Evolutionary conservation across 2,113 vertebrate species (phyloP).

Genomic region (Polypterus senegalus): DNA sequence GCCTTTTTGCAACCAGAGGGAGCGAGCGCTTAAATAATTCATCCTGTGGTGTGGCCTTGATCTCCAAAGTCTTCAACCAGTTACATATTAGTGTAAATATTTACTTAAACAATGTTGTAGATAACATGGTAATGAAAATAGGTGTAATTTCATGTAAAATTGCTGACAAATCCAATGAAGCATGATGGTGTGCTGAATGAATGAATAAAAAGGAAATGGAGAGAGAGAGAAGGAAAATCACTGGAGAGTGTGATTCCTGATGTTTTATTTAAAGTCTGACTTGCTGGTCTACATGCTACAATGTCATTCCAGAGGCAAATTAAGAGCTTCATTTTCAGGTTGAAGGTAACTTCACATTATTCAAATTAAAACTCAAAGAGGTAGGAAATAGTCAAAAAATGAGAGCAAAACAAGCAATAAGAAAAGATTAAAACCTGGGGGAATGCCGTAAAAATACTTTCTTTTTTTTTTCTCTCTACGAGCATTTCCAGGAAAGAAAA

Average conservation of each 20-base stretch:
- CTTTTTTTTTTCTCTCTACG: too few relatives aligned
- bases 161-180: conserved; percentile 33
- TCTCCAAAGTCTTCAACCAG: conserved; percentile 38
- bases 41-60: conserved; percentile 38
- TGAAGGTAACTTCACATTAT: too few relatives aligned
- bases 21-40: conserved; percentile 56
- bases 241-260: conserved; percentile 21
- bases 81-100: conserved; percentile 52
- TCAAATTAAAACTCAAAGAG: too few relatives aligned
- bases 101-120: conserved; percentile 52
- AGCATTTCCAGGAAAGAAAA: too few relatives aligned
- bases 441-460: too few relatives aligned
- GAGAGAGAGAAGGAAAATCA: conserved; percentile 11
- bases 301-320: too few relatives aligned
- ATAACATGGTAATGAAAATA: conserved; percentile 44
- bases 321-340: too few relatives aligned
- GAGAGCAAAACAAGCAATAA: too few relatives aligned
- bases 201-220: too few relatives aligned
- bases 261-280: conserved; percentile 34
- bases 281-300: not conserved
- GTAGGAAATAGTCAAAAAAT: too few relatives aligned
- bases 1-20: conserved; percentile 34
- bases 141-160: conserved; percentile 34
- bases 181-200: conserved; percentile 29
- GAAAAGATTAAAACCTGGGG: too few relatives aligned